These are phyloP conservation scores for fruit fly (Drosophila melanogaster) DNA, from an alignment of 1,140 invertebrate genomes.

Conservation along the genomic window DNA sequence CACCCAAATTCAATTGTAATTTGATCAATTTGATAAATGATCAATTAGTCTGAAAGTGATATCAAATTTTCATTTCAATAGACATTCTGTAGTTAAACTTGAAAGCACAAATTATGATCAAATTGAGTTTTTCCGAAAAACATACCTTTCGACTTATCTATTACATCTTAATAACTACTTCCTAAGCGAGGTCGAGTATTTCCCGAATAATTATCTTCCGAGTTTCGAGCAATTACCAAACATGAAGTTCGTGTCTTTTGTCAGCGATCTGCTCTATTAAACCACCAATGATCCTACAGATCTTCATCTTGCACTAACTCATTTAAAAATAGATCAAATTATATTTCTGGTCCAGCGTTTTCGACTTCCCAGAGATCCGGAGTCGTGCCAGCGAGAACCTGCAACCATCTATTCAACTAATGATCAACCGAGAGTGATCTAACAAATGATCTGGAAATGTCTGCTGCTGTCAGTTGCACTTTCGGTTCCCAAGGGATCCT, in stretches of 20 bases:
- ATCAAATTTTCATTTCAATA: no score
- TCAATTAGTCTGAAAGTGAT: no score
- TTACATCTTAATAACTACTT: not conserved
- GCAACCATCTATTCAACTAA: constrained; percentile 22
- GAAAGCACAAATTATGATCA: not conserved
- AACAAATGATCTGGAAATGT: constrained; percentile 25
- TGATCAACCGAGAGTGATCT: constrained; percentile 38
- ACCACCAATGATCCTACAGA: constrained; percentile 4
- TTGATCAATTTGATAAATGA: no score
- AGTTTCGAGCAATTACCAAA: constrained; percentile 1
- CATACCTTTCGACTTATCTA: not conserved
- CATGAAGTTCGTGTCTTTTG: constrained; percentile 21
- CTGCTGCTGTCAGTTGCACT: constrained; percentile 20
- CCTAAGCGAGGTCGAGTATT: not conserved
- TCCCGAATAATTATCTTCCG: constrained; percentile 1
- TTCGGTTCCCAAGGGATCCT: constrained; percentile 31
- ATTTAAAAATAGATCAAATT: constrained; percentile 39
- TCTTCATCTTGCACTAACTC: constrained; percentile 17
- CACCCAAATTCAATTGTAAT: no score
- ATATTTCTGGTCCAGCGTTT: constrained; percentile 29
- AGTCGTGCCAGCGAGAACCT: constrained; percentile 25
- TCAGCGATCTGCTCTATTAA: not conserved
- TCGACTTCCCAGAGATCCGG: constrained; percentile 1
- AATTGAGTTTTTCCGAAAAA: not conserved
- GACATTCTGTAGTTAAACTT: not conserved